Base-by-base conservation (phyloP, 1,140 invertebrate genomes). In the Vanessa atalanta region DNA sequence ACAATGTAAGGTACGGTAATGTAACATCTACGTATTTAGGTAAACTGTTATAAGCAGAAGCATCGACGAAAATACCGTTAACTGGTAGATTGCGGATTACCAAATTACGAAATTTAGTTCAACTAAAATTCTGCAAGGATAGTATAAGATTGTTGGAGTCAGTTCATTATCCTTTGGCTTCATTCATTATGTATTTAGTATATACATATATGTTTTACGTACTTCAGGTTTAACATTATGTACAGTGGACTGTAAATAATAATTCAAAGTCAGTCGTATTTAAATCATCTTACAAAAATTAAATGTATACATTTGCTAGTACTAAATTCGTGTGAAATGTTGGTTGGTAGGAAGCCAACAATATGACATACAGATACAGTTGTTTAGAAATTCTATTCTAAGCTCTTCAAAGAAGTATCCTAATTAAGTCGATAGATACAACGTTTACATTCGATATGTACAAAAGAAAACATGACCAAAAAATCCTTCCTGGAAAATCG, bases 291-390 rank as follows among this genome's bases (percentile, higher is more conserved):
- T 14, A 50, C 13, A 50, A 50, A 50, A 51, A n/a, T n/a, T 66
- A 11, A 66, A 66, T 53, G 48, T 51, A 26, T 23, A 57, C 14
- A 64, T 69, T 48, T 65, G 47, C 69, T 70, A 3, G 48, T 50
- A 73, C 43, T 77, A 78, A 72, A 76, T 72, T 65, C 50, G 51
- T 61, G 53, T 69, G 23, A 74, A 70, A 72, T 64, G 16, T 63
- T 43, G 47, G 55, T 79, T 79, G 78, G 78, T 74, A 60, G 63
- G 23, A 65, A 72, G 78, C 78, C 78, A 79, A 73, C 68, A 55
- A 72, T 72, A 75, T 70, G 72, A 74, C 75, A 77, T 63, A 53
- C 60, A 48, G 61, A 71, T 63, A 70, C 26, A 37, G 16, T 37
- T 64, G 61, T 63, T 15, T 31, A 51, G 50, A 65, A 77, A 65